phyloP scores from a whole-genome alignment of 2,113 vertebrate genomes.

The Atlantisia rogersi region DNA sequence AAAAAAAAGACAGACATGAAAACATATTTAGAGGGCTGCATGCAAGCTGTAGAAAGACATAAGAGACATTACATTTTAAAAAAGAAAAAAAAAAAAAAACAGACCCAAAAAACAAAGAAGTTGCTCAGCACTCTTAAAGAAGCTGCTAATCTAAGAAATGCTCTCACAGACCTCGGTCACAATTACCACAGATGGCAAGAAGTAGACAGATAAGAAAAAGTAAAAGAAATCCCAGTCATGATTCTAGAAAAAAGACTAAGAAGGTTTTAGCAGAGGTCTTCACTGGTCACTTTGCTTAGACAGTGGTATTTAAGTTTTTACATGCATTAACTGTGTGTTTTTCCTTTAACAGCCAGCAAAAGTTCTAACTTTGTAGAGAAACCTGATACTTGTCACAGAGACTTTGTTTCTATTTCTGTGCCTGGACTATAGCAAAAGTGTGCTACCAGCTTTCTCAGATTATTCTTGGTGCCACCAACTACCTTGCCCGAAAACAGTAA shows the following conservation, averaged over 20 bases:
- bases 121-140: constrained; percentile 37
- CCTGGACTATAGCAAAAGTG: neutral
- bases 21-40: constrained; percentile 20
- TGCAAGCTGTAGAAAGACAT: neutral
- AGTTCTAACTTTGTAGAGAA: neutral
- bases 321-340: neutral
- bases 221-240: neutral
- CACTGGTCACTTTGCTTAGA: neutral
- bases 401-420: neutral
- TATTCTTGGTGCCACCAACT: neutral
- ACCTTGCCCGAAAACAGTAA: neutral
- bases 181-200: neutral
- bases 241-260: neutral
- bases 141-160: neutral
- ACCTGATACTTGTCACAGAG: neutral
- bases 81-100: neutral
- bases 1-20: constrained; percentile 20
- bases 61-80: neutral
- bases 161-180: neutral
- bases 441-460: neutral
- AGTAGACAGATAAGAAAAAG: neutral
- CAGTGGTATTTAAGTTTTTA: neutral
- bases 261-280: neutral
- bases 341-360: neutral
- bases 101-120: neutral